Evolutionary conservation across 23 tunicate genomes (phyloP).

Genomic region (Corella eumyota): DNA sequence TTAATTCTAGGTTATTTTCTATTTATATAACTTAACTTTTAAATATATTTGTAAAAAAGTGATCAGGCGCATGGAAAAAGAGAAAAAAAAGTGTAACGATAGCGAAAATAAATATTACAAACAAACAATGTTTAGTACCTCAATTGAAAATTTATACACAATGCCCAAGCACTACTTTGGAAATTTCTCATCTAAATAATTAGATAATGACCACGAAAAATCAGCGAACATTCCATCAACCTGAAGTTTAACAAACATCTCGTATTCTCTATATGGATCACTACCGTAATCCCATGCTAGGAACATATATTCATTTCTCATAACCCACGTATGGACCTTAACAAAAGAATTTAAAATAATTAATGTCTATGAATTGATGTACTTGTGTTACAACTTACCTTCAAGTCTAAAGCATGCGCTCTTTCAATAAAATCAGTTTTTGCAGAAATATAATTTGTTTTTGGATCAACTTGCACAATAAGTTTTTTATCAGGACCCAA

Average conservation of each 20-base stretch:
- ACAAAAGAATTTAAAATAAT: not conserved
- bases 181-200: no score
- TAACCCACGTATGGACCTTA: slow-evolving; percentile 40
- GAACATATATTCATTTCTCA: slow-evolving; percentile 36
- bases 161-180: no score
- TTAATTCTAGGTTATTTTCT: no score
- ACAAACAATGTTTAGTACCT: no score
- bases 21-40: no score
- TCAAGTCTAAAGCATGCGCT: slow-evolving; percentile 15
- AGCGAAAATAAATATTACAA: no score
- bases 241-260: slow-evolving; percentile 13
- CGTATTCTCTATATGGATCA: slow-evolving; percentile 60
- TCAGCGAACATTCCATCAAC: slow-evolving; percentile 75
- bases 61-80: no score
- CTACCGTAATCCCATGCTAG: slow-evolving; percentile 52
- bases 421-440: slow-evolving; percentile 14
- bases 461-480: slow-evolving; percentile 25
- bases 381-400: slow-evolving; percentile 11
- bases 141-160: no score
- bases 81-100: no score
- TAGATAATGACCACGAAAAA: slow-evolving; percentile 38
- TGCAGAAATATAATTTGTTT: not conserved
- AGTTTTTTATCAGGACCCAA: slow-evolving; percentile 16
- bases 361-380: no score
- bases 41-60: no score